These are phyloP conservation scores for Oryzias sinensis DNA, from an alignment of 2,797 vertebrate species.

Conservation along the genomic window DNA sequence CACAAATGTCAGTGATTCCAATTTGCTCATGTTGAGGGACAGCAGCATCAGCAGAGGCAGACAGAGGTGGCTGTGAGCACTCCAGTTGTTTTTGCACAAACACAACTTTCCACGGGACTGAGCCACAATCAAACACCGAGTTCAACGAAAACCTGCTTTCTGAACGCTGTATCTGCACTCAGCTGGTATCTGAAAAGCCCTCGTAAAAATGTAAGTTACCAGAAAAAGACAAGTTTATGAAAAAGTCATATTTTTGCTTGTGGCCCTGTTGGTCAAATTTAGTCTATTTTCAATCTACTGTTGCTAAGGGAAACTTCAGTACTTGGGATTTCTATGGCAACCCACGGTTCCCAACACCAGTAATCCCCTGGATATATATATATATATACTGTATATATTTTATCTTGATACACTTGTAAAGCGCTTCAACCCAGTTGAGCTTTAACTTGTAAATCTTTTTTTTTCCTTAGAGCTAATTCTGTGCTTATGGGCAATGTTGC, in stretches of 20 bases:
- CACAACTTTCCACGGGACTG: conserved; percentile 8
- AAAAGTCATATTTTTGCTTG: conserved; percentile 32
- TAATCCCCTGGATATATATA: conserved; percentile 48
- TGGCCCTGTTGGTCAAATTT: conserved; percentile 47
- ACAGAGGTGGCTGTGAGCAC: conserved; percentile 26
- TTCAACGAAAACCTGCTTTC: not conserved
- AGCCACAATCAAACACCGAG: too few species aligned
- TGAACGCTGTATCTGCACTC: not conserved
- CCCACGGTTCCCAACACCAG: conserved; percentile 52
- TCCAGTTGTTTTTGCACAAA: conserved; percentile 10
- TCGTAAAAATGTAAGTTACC: conserved; percentile 1
- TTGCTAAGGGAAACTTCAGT: conserved; percentile 70
- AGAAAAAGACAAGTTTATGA: not conserved
- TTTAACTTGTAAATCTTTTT: conserved; percentile 39
- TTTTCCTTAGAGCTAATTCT: too few species aligned
- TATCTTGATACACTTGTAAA: conserved; percentile 52
- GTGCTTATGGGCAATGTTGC: too few species aligned
- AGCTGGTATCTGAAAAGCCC: conserved; percentile 2
- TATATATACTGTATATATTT: conserved; percentile 31
- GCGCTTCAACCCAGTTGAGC: conserved; percentile 52
- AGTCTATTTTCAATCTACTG: conserved; percentile 62
- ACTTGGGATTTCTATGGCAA: conserved; percentile 70
- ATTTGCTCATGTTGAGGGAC: conserved; percentile 64
- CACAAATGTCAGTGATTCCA: conserved; percentile 73
- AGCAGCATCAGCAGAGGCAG: conserved; percentile 35